Percentiles rank a stretch among this genome's conserved stretches.
Evolutionary conservation across 2,797 vertebrate genomes (phyloP).

Genomic region (Enteromius thamalakanensis): DNA sequence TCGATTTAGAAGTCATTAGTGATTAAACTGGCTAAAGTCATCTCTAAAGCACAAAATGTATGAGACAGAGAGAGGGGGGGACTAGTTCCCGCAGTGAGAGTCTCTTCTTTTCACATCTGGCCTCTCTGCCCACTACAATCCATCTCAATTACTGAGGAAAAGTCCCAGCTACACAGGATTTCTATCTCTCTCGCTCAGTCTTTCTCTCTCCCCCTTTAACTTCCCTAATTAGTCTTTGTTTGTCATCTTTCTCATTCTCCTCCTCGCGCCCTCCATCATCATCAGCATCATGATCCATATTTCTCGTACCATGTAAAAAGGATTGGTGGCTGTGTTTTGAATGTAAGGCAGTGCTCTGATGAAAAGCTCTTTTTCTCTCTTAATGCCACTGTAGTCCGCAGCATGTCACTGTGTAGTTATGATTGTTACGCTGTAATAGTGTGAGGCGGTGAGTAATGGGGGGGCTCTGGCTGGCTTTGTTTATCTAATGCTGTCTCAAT

Average conservation of each 20-base stretch:
- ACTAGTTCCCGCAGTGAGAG: constrained; percentile 16
- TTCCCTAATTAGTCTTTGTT: constrained; percentile 48
- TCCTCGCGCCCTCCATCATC: constrained; percentile 26
- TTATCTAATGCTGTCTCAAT: constrained; percentile 68
- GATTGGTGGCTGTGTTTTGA: constrained; percentile 48
- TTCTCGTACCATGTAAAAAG: constrained; percentile 28
- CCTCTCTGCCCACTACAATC: constrained; percentile 50
- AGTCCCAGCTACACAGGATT: constrained; percentile 28
- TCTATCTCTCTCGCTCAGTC: constrained; percentile 1
- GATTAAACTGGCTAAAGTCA: constrained; percentile 56
- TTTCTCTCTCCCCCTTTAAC: constrained; percentile 23
- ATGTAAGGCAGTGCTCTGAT: constrained; percentile 15
- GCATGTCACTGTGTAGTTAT: constrained; percentile 47
- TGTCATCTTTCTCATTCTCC: constrained; percentile 38
- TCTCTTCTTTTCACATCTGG: constrained; percentile 57
- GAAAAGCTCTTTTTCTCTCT: constrained; percentile 27
- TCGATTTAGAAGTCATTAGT: constrained; percentile 59
- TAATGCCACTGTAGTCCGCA: constrained; percentile 4
- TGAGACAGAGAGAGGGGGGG: background rate
- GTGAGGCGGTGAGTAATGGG: constrained; percentile 66
- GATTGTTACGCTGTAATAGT: constrained; percentile 23
- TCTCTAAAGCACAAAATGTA: constrained; percentile 36
- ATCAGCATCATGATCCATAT: constrained; percentile 40
- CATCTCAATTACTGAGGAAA: constrained; percentile 59
- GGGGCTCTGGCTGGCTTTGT: constrained; percentile 62